Conservation (phyloP, 2,797 vertebrate genomes). For the Siniperca obscura region DNA sequence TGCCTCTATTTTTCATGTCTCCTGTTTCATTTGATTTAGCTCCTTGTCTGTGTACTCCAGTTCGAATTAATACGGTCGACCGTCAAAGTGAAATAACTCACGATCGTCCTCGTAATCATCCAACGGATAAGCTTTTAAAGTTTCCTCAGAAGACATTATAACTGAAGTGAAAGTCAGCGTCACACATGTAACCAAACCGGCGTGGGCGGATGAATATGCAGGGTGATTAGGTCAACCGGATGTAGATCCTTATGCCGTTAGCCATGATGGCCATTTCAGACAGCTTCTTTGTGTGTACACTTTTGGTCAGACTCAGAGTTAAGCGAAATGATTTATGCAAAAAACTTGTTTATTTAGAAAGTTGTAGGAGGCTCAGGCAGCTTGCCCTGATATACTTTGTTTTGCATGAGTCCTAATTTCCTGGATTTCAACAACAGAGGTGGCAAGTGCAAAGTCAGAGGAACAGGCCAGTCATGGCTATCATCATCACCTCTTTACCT, state of each 20-base stretch:
- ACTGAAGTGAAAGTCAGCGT: too few relatives aligned
- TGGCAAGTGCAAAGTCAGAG: not conserved
- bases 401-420: too few relatives aligned
- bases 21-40: too few relatives aligned
- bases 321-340: not conserved
- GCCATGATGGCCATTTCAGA: not conserved
- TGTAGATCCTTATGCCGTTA: not conserved
- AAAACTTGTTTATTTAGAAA: not conserved
- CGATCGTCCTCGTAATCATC: not conserved
- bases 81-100: too few relatives aligned
- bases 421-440: not conserved
- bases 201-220: not conserved
- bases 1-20: too few relatives aligned
- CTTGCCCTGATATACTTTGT: too few relatives aligned
- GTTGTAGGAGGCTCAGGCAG: not conserved
- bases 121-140: too few relatives aligned
- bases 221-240: too few relatives aligned
- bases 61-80: not conserved
- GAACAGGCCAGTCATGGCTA: not conserved
- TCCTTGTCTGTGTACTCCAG: too few relatives aligned
- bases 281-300: not conserved
- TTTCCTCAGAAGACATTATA: not conserved
- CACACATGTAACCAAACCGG: not conserved
- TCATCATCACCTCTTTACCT: slow-evolving; percentile 4
- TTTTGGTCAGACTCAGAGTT: not conserved